Base-by-base conservation (phyloP, 2,113 vertebrate species). In the Narcine bancroftii region DNA sequence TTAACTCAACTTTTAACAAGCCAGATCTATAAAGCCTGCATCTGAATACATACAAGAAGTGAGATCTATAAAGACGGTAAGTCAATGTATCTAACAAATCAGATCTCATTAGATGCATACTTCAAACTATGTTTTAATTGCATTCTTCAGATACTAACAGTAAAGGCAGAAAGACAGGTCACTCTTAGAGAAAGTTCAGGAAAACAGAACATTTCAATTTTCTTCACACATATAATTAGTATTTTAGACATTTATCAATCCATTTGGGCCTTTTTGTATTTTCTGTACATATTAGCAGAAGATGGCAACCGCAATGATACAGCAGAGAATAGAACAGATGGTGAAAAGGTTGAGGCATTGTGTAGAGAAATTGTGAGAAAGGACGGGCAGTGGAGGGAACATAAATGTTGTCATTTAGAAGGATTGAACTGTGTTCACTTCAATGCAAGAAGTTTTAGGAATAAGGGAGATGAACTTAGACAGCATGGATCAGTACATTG, bases 41-140 rank as follows among this genome's bases (percentile, higher is more conserved):
- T 24, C 1, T 69, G 63, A 39, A 65, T 69, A 69, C 81, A 91
- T 33, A 65, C 26, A 89, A 66, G 19, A 91, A 69, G 24, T 13
- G 45, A 91, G 39, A 91, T 91, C 87, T 42, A 91, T 69, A 91
- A 91, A 45, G 39, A 69, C 65, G 66, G 66, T 17, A 91, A 91
- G 24, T 71, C 29, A 26, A 91, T 33, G 47, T 65, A 66, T 69
- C 63, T 91, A 42, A 45, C 89, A 91, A 69, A 65, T 69, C 89
- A 91, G 60, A 91, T 71, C 89, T 47, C 89, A 47, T 21, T 36
- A 89, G n/a, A 87, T 17, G n/a, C 33, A 56, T 19, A 89, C 65
- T 91, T 91, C 65, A 91, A 83, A 71, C 63, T 45, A 63, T 33
- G 42, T 71, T 91, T 69, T 91, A 69, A 91, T 91, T 71, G 63